Conservation (phyloP, 2,797 vertebrate species). For the Numenius phaeopus region DNA sequence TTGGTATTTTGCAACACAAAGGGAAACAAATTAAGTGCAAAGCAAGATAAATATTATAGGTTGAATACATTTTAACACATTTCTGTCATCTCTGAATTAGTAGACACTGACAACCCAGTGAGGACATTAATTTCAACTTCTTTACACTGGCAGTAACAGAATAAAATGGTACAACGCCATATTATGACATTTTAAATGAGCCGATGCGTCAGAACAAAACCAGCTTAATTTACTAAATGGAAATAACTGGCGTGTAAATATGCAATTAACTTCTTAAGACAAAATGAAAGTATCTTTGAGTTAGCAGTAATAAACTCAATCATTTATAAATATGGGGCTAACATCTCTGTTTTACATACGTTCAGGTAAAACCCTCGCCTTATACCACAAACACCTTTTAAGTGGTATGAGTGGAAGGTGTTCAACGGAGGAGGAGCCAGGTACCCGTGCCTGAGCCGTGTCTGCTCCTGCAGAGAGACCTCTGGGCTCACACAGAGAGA, state of each 20-base stretch:
- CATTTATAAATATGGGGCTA: neutral
- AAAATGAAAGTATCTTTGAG: neutral
- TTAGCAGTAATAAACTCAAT: neutral
- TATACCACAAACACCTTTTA: neutral
- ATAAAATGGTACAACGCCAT: neutral
- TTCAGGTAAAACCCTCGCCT: neutral
- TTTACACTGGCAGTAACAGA: neutral
- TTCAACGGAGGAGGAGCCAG: neutral
- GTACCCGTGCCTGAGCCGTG: rapidly evolving
- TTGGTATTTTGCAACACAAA: constrained; percentile 37
- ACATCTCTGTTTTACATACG: neutral
- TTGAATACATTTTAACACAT: constrained; percentile 3
- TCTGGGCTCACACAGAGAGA: neutral
- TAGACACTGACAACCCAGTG: constrained; percentile 10
- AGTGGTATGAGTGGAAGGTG: neutral
- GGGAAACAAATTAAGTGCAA: constrained; percentile 53
- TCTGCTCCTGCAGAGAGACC: neutral
- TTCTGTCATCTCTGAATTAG: constrained; percentile 21
- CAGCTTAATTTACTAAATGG: neutral
- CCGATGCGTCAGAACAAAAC: neutral
- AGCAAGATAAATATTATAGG: constrained; percentile 9
- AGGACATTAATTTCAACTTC: neutral
- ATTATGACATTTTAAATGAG: neutral
- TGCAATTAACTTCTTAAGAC: neutral
- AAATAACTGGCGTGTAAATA: neutral